These are phyloP conservation scores for Chrysina gloriosa DNA, from an alignment of 2,888 invertebrate genomes.

Conservation along the genomic window DNA sequence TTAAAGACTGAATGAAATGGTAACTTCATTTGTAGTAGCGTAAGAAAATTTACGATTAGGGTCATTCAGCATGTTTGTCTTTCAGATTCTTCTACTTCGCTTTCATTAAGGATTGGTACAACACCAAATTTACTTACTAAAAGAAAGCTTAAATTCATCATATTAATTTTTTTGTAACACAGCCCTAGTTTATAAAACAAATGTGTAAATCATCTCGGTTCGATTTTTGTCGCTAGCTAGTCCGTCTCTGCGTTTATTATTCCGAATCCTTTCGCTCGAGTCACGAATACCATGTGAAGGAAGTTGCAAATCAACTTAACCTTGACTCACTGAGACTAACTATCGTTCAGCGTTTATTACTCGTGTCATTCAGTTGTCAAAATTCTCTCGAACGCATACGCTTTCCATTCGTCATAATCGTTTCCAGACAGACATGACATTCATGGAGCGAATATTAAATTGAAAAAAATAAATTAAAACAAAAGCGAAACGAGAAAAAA, in stretches of 20 bases:
- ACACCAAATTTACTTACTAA: too few species aligned
- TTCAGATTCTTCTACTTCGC: too few species aligned
- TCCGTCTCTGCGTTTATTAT: slow-evolving; percentile 12
- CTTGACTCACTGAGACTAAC: slow-evolving; percentile 23
- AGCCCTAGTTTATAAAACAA: too few species aligned
- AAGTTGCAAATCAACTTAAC: slow-evolving; percentile 35
- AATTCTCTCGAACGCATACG: slow-evolving; percentile 24
- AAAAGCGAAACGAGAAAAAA: slow-evolving; percentile 6
- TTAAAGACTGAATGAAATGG: too few species aligned
- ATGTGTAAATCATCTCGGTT: too few species aligned
- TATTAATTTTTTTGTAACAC: too few species aligned
- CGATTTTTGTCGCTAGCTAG: too few species aligned
- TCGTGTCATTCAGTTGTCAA: slow-evolving; percentile 34
- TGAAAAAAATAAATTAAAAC: neutral
- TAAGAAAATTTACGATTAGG: too few species aligned
- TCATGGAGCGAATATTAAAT: neutral
- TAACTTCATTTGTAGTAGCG: too few species aligned
- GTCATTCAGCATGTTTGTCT: too few species aligned
- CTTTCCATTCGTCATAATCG: slow-evolving; percentile 27
- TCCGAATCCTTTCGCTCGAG: slow-evolving; percentile 11
- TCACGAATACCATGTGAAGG: slow-evolving; percentile 34
- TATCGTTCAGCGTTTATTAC: slow-evolving; percentile 9
- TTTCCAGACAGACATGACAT: neutral
- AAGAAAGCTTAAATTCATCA: too few species aligned
- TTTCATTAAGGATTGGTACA: too few species aligned